Evolutionary conservation across 2,113 vertebrate genomes (phyloP).

Genomic region (Machaerirhynchus nigripectus): DNA sequence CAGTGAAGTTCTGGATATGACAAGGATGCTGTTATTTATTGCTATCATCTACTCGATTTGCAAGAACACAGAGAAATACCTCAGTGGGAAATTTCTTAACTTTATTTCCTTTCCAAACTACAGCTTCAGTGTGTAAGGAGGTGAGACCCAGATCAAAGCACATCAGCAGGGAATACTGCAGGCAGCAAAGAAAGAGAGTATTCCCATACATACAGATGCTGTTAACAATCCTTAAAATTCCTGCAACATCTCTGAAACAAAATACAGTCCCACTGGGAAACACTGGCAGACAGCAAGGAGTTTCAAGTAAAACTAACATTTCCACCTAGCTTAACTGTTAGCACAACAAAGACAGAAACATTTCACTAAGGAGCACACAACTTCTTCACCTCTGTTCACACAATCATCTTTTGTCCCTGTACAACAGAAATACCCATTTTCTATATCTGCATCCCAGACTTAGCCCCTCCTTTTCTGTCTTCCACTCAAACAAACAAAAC

Average conservation of each 20-base stretch:
- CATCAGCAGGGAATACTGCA: neutral
- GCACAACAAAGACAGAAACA: neutral
- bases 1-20: neutral
- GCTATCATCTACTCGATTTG: neutral
- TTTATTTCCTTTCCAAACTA: neutral
- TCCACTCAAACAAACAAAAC: neutral
- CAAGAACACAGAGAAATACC: neutral
- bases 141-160: neutral
- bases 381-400: neutral
- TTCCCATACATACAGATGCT: neutral
- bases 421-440: neutral
- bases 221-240: neutral
- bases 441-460: neutral
- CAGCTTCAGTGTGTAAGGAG: neutral
- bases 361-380: neutral
- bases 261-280: neutral
- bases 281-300: neutral
- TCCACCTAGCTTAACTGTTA: neutral
- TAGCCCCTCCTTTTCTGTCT: neutral
- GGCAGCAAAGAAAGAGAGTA: neutral
- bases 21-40: neutral
- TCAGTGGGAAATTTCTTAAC: neutral
- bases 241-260: neutral
- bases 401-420: neutral
- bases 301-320: neutral